Evolutionary conservation across 1,140 invertebrate genomes (phyloP), one percentile per base, ranked within the genome.

Genomic region (Drosophila rhopaloa): DNA sequence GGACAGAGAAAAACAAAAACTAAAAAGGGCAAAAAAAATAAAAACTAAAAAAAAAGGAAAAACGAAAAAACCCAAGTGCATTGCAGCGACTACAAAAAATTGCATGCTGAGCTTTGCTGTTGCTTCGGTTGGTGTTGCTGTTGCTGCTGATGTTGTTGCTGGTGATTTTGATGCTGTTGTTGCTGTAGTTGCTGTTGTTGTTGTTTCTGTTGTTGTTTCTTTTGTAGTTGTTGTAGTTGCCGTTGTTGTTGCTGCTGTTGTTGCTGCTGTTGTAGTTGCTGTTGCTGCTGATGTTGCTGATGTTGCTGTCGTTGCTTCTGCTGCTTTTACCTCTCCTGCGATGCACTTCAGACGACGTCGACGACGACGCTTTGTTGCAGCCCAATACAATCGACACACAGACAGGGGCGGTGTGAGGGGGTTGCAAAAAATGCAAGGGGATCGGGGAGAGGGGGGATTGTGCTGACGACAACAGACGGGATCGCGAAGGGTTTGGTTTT

Each of bases 361-460:
- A 82, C 62, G 55, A 43, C 74, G 61, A 83, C 73, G 70, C 59
- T 79, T 79, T 79, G 76, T 79, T 79, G 75, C 75, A 79, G 67
- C 48, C 57, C 67, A 79, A 65, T 60, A 84, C 84, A 89, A 88
- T 80, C 85, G 84, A 89, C 81, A 88, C 71, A 76, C 79, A 80
- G 84, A 63, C 67, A 81, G 72, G 65, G 66, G 54, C 37, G 79
- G 56, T 50, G 58, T 38, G 79, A 65, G 51, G 63, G 58, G 53
- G 43, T 16, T 38, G 37, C 38, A 47, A 63, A 56, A 29, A 47
- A 51, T 37, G 59, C 32, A 47, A 35, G 63, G 40, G 44, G 46
- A 8, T 8, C 29, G 55, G 55, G 32, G 5, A 43, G 14, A 47
- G 40, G 56, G 37, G 40, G 27, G 57, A 51, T 40, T 27, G 40